phyloP scores from a whole-genome alignment of 1,140 invertebrate genomes.

The Acromyrmex heyeri region DNA sequence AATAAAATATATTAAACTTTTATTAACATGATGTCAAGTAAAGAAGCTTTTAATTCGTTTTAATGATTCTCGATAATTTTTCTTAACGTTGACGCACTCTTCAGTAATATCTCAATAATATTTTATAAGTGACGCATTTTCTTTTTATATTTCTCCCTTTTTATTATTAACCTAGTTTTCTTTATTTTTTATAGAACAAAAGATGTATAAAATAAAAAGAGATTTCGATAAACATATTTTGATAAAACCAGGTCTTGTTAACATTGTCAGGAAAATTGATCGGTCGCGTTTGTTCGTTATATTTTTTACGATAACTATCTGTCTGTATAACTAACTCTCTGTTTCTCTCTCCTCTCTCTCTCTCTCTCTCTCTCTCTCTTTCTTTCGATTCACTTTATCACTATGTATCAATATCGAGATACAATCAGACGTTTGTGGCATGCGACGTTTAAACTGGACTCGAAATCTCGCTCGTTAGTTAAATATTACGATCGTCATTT shows the following conservation, averaged over 20 bases:
- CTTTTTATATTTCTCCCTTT: background rate
- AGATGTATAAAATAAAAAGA: background rate
- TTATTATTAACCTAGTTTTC: background rate
- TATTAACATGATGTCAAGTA: background rate
- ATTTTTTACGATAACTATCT: background rate
- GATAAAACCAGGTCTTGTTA: background rate
- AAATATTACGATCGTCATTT: conserved; percentile 33
- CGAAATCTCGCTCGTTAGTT: conserved; percentile 11
- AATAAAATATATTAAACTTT: background rate
- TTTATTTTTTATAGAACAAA: background rate
- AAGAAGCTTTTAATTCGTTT: too few species aligned
- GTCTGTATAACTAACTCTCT: background rate
- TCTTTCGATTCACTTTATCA: conserved; percentile 14
- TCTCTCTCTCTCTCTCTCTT: background rate
- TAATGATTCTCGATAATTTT: background rate
- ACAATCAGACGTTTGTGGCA: conserved; percentile 2
- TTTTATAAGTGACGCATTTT: background rate
- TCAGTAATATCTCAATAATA: background rate
- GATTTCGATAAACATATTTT: conserved; percentile 1
- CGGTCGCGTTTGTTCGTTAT: background rate
- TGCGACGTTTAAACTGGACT: background rate
- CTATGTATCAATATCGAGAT: conserved; percentile 21
- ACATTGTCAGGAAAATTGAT: background rate
- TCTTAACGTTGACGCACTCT: background rate
- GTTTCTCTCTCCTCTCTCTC: background rate